Evolutionary conservation across 2,888 invertebrate species (phyloP).

Genomic region (Drosophila pegasa): DNA sequence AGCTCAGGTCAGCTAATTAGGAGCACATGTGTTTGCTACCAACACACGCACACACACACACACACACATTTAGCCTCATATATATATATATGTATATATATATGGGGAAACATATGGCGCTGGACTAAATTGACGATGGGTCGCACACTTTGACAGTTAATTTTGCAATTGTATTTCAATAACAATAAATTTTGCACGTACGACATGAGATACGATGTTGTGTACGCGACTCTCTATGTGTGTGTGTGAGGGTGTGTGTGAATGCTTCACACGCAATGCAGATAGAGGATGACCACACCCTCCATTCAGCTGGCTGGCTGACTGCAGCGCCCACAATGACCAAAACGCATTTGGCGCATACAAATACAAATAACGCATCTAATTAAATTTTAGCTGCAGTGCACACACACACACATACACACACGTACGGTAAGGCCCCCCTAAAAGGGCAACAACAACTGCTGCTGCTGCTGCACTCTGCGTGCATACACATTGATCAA

Average conservation of each 20-base stretch:
- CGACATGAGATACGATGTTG: slow-evolving; percentile 75
- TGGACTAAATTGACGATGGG: slow-evolving; percentile 65
- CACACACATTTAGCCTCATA: too few relatives aligned
- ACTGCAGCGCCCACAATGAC: slow-evolving; percentile 15
- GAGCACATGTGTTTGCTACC: slow-evolving; percentile 42
- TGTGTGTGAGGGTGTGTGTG: slow-evolving; percentile 21
- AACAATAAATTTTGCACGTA: slow-evolving; percentile 81
- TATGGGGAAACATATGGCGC: slow-evolving; percentile 62
- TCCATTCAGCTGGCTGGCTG: slow-evolving; percentile 1
- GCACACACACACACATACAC: slow-evolving; percentile 26
- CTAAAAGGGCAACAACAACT: slow-evolving; percentile 34
- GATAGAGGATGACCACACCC: slow-evolving; percentile 48
- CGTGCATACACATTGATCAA: slow-evolving; percentile 84
- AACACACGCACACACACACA: slow-evolving; percentile 3
- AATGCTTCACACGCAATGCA: slow-evolving; percentile 47
- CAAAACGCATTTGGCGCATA: slow-evolving; percentile 58
- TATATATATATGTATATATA: neutral
- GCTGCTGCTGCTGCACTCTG: slow-evolving; percentile 45
- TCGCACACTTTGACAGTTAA: slow-evolving; percentile 83
- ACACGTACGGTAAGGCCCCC: slow-evolving; percentile 20
- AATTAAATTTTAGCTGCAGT: slow-evolving; percentile 81
- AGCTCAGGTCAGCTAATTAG: slow-evolving; percentile 54
- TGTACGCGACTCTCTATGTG: slow-evolving; percentile 14
- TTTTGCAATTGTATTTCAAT: slow-evolving; percentile 84
- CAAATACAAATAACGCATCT: slow-evolving; percentile 77